A percentile compares a stretch with the other conserved stretches of the same genome.
phyloP scores from a whole-genome alignment of 2,797 vertebrate genomes.

The Vespertilio murinus region DNA sequence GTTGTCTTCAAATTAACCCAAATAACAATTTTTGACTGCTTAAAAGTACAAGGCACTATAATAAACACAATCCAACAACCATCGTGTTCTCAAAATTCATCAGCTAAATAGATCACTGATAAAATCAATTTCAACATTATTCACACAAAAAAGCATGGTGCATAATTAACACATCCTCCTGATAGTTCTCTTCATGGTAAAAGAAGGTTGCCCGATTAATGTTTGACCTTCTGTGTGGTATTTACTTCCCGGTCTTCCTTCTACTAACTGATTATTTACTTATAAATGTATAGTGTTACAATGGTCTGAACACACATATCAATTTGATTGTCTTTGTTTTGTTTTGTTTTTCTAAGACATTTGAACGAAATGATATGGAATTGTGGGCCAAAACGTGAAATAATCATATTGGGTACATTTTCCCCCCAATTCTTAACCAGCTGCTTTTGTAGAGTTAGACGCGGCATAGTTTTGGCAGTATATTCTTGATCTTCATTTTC shows the following conservation, averaged over 20 bases:
- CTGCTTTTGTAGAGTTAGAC: neutral
- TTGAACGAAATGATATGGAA: neutral
- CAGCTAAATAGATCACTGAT: slow-evolving; percentile 31
- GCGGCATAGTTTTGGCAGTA: slow-evolving; percentile 7
- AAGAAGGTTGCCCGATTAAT: neutral
- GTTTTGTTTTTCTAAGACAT: slow-evolving; percentile 3
- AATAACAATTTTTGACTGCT: slow-evolving; percentile 30
- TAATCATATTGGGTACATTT: neutral
- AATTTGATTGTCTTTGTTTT: slow-evolving; percentile 30
- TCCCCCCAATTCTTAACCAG: slow-evolving; percentile 1
- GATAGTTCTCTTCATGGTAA: slow-evolving; percentile 36
- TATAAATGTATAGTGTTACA: neutral
- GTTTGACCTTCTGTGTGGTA: neutral
- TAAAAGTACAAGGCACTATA: slow-evolving; percentile 17
- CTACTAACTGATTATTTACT: neutral
- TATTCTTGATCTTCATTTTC: slow-evolving; percentile 5
- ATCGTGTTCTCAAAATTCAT: slow-evolving; percentile 54
- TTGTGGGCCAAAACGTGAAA: slow-evolving; percentile 24
- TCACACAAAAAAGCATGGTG: slow-evolving; percentile 57
- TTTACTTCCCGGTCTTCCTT: neutral
- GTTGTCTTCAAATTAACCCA: slow-evolving; percentile 54
- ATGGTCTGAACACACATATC: neutral
- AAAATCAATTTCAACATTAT: slow-evolving; percentile 50
- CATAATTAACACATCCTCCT: slow-evolving; percentile 42
- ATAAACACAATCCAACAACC: slow-evolving; percentile 50